A percentile compares a stretch with the other conserved stretches of the same genome.
These are phyloP conservation scores for Luehdorfia chinensis DNA, from an alignment of 1,140 invertebrate species.

Conservation along the genomic window DNA sequence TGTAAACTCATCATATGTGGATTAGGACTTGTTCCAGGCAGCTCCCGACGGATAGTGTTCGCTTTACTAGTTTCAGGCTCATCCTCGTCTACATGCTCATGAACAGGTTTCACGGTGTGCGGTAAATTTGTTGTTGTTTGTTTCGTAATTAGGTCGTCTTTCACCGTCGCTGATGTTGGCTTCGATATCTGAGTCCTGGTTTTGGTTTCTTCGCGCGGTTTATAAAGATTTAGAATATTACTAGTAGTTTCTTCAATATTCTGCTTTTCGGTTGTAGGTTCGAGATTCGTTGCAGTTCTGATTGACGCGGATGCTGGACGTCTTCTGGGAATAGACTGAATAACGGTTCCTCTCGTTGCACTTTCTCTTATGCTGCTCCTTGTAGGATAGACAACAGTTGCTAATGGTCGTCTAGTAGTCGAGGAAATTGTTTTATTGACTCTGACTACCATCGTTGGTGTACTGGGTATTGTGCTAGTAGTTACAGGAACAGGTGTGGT, in stretches of 20 bases:
- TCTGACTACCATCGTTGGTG: constrained; percentile 59
- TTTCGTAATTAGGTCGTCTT: constrained; percentile 55
- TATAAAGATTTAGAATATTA: constrained; percentile 50
- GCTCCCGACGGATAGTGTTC: constrained; percentile 76
- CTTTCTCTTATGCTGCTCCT: constrained; percentile 45
- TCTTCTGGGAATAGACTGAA: constrained; percentile 79
- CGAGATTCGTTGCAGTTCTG: constrained; percentile 35
- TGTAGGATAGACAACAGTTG: constrained; percentile 71
- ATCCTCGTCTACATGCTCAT: constrained; percentile 69
- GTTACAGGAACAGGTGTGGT: constrained; percentile 67
- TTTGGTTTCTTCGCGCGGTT: constrained; percentile 55
- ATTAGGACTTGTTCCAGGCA: constrained; percentile 64
- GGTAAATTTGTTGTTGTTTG: constrained; percentile 57
- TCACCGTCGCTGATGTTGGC: constrained; percentile 39
- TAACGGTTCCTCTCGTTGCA: constrained; percentile 76
- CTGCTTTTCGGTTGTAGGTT: constrained; percentile 49
- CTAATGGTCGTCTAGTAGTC: constrained; percentile 67
- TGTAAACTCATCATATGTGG: constrained; percentile 67
- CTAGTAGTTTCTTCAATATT: constrained; percentile 55
- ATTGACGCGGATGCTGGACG: constrained; percentile 54
- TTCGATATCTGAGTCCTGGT: constrained; percentile 51
- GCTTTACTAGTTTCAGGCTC: constrained; percentile 51
- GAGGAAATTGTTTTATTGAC: constrained; percentile 70
- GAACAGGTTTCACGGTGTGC: constrained; percentile 71
- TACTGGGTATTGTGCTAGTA: constrained; percentile 66